Conservation (phyloP, 2,888 invertebrate species). For the Leptopilina drosophilae region DNA sequence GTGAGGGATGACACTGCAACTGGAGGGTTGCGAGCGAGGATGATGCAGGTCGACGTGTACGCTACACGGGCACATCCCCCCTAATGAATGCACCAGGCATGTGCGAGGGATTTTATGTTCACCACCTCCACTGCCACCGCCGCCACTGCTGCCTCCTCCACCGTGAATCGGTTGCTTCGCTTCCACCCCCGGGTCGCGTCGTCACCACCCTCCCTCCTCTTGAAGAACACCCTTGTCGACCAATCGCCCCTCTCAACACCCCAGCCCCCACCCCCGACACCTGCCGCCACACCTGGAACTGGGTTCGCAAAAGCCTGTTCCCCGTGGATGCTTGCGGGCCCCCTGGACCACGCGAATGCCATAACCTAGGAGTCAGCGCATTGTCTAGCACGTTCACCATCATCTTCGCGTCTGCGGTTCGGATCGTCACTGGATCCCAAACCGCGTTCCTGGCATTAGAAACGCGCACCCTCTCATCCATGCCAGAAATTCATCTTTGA, state of each 20-base stretch:
- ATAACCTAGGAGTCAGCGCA: constrained; percentile 54
- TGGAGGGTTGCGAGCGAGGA: constrained; percentile 56
- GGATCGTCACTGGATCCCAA: background rate
- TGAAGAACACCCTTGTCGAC: constrained; percentile 57
- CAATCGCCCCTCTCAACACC: constrained; percentile 55
- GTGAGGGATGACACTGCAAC: constrained; percentile 39
- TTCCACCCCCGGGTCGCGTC: constrained; percentile 67
- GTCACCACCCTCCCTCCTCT: constrained; percentile 50
- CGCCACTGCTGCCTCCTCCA: constrained; percentile 59
- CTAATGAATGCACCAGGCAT: constrained; percentile 77
- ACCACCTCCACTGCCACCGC: constrained; percentile 63
- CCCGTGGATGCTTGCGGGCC: constrained; percentile 63
- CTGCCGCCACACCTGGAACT: constrained; percentile 53
- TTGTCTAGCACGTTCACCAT: constrained; percentile 12
- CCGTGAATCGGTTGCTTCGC: constrained; percentile 76
- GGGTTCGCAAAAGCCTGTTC: constrained; percentile 58
- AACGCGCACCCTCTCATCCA: constrained; percentile 17
- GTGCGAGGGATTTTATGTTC: constrained; percentile 77
- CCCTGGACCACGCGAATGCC: constrained; percentile 65
- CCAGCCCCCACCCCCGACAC: constrained; percentile 52
- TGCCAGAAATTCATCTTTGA: constrained; percentile 27
- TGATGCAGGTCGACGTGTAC: constrained; percentile 72
- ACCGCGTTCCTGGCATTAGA: constrained; percentile 22
- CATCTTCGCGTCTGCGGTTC: constrained; percentile 22
- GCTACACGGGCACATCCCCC: constrained; percentile 75